Conservation (phyloP, 2,888 invertebrate genomes). For the Abrostola tripartita region DNA sequence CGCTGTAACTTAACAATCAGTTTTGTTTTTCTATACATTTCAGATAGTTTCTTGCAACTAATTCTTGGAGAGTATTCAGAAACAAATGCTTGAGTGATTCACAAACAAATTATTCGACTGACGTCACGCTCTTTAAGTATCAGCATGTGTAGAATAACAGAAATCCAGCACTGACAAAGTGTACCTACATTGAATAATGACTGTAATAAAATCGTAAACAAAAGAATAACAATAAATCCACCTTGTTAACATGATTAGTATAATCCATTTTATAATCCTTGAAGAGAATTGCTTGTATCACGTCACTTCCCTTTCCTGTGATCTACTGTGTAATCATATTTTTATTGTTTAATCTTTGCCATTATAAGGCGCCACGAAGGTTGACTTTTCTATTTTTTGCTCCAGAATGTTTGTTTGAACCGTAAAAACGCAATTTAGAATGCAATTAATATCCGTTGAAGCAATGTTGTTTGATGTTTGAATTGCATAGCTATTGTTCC, state of each 20-base stretch:
- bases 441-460: conserved; percentile 36
- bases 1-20: no score
- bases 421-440: conserved; percentile 47
- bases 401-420: conserved; percentile 36
- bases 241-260: conserved; percentile 54
- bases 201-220: conserved; percentile 18
- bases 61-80: no score
- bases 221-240: conserved; percentile 53
- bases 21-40: no score
- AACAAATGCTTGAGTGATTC: no score
- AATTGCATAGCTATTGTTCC: conserved; percentile 38
- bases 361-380: conserved; percentile 72
- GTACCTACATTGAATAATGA: conserved; percentile 15
- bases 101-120: no score
- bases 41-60: no score
- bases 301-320: conserved; percentile 82
- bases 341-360: conserved; percentile 61
- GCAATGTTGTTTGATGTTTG: conserved; percentile 40
- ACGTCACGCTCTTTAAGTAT: not conserved
- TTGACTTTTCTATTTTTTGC: conserved; percentile 55
- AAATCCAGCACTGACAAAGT: conserved; percentile 1
- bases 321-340: conserved; percentile 63
- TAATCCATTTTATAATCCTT: conserved; percentile 68
- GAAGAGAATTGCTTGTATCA: conserved; percentile 66
- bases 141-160: not conserved